These are phyloP conservation scores for Mesembrinibis cayennensis DNA, from an alignment of 2,113 vertebrate genomes.

Conservation along the genomic window DNA sequence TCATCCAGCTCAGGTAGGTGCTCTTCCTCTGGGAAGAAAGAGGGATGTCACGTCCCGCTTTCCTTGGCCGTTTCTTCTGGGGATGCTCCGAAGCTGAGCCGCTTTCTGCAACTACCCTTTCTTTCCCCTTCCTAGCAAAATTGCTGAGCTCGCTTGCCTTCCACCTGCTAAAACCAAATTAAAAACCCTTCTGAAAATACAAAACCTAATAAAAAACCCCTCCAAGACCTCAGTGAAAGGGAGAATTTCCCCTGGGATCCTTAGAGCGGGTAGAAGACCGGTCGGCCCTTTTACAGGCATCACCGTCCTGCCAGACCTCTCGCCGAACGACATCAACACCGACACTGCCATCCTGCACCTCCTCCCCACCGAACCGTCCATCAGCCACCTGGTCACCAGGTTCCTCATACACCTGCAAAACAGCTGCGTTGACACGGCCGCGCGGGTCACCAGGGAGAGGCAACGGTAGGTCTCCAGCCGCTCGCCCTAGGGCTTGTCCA, in stretches of 20 bases:
- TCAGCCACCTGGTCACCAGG: neutral
- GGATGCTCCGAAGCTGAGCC: neutral
- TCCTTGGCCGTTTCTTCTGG: neutral
- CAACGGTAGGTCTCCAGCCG: neutral
- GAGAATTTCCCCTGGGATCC: neutral
- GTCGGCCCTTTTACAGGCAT: neutral
- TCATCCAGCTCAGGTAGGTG: neutral
- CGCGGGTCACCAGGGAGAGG: neutral
- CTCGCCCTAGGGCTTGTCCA: too few relatives aligned
- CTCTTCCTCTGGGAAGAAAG: neutral
- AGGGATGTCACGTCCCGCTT: too few relatives aligned
- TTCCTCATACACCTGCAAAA: neutral
- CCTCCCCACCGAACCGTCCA: neutral
- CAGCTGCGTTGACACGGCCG: neutral
- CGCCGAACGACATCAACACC: neutral
- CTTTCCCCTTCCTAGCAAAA: neutral
- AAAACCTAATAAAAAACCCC: neutral
- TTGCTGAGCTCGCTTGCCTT: neutral
- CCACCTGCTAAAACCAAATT: neutral
- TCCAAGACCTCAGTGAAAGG: neutral
- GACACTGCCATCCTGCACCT: neutral
- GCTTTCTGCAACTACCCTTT: neutral
- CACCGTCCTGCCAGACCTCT: neutral
- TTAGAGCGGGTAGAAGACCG: rapidly evolving
- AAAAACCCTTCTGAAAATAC: neutral